A percentile compares a stretch with the other conserved stretches of the same genome.
Conservation (phyloP, 1,140 invertebrate species). For the Philotrypesis tridentata region DNA sequence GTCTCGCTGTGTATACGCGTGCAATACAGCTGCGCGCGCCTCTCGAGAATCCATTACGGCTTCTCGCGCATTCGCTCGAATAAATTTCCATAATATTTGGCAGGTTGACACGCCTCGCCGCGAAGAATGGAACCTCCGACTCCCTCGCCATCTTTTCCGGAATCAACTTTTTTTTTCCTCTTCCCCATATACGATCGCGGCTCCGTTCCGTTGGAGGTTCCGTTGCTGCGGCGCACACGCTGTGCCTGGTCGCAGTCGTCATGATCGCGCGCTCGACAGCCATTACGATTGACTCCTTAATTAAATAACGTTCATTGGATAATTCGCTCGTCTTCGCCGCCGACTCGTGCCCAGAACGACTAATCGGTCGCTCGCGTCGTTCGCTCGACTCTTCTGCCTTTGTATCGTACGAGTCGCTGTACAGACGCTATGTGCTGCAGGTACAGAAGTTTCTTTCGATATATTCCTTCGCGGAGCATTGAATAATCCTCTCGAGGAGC, state of each 20-base stretch:
- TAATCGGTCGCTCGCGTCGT: constrained; percentile 3
- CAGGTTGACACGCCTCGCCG: constrained; percentile 65
- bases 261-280: constrained; percentile 9
- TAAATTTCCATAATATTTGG: constrained; percentile 69
- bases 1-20: too few relatives aligned
- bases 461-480: constrained; percentile 21
- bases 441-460: constrained; percentile 11
- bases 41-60: constrained; percentile 60
- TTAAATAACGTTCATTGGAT: constrained; percentile 37
- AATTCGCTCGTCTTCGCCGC: constrained; percentile 5
- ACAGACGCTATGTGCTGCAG: too few relatives aligned
- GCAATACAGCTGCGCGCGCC: constrained; percentile 1
- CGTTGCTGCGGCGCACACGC: too few relatives aligned
- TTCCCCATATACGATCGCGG: too few relatives aligned
- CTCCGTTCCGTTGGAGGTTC: too few relatives aligned
- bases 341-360: constrained; percentile 5
- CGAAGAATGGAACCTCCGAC: constrained; percentile 46
- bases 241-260: background rate
- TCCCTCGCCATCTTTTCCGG: constrained; percentile 25
- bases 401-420: background rate
- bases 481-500: constrained; percentile 13
- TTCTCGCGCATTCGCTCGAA: constrained; percentile 55
- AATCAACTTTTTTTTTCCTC: constrained; percentile 9
- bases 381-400: background rate
- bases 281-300: constrained; percentile 32